A percentile compares a stretch with the other conserved stretches of the same genome.
Conservation (phyloP, 2,888 invertebrate species). For the Acanthosepion esculentum region DNA sequence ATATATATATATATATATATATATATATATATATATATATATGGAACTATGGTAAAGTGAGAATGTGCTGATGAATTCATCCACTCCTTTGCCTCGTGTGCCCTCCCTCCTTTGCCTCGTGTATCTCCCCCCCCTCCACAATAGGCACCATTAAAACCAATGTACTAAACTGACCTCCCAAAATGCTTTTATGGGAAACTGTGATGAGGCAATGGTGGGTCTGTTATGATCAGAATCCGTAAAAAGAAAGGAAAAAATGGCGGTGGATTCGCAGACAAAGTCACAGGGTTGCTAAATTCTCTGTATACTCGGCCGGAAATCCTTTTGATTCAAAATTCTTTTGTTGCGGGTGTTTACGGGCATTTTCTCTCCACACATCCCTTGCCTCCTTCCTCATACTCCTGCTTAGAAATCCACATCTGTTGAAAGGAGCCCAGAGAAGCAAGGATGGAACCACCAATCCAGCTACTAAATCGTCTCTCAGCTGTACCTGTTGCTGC, state of each 20-base stretch:
- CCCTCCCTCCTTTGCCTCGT: too few relatives aligned
- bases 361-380: conserved; percentile 95
- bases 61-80: neutral
- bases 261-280: neutral
- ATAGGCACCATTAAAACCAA: neutral
- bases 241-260: neutral
- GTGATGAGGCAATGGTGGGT: neutral
- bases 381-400: conserved; percentile 98
- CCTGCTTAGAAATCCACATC: conserved; percentile 99
- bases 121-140: neutral
- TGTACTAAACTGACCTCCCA: neutral
- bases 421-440: conserved; percentile 99
- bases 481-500: conserved; percentile 93
- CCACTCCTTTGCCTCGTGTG: neutral
- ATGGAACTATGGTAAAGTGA: neutral
- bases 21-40: too few relatives aligned
- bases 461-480: conserved; percentile 97
- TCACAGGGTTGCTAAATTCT: neutral
- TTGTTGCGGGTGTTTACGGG: conserved; percentile 73
- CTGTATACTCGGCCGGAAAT: neutral
- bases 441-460: conserved; percentile 97
- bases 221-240: neutral
- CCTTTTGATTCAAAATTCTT: neutral
- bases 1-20: too few relatives aligned
- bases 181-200: neutral